Evolutionary conservation across 35 echinoderm and acorn worm species (phyloP).

Genomic region (Apostichopus parvimensis): DNA sequence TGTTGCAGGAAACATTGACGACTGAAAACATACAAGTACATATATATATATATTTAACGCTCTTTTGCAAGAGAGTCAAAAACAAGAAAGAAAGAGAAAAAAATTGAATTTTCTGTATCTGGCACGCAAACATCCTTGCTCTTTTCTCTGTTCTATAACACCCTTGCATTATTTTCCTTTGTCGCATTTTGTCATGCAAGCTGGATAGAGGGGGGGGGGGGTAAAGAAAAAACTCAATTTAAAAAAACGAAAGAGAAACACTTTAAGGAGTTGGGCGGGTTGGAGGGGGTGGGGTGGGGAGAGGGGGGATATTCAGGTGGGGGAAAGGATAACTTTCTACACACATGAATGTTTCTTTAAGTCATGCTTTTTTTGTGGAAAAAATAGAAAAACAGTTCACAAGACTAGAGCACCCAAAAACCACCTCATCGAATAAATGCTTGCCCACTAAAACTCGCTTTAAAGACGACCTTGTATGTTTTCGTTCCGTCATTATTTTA

Average conservation of each 20-base stretch:
- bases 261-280: no score
- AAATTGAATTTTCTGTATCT: neutral
- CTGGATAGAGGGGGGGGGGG: no score
- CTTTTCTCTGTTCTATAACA: neutral
- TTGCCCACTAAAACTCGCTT: neutral
- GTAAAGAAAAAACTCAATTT: no score
- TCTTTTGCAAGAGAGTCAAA: neutral
- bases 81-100: neutral
- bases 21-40: neutral
- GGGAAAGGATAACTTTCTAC: no score
- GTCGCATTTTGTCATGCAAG: slow-evolving; percentile 1
- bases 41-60: neutral
- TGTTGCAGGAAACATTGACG: slow-evolving; percentile 14
- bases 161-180: neutral
- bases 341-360: no score
- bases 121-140: slow-evolving; percentile 25
- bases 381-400: no score
- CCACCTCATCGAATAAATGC: neutral
- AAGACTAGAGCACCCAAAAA: no score
- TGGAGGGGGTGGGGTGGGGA: no score
- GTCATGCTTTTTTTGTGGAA: no score
- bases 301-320: no score
- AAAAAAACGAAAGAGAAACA: no score
- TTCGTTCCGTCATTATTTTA: neutral
- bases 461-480: neutral